phyloP scores from a whole-genome alignment of 2,113 vertebrate species.

The Rhabdornis inornatus region DNA sequence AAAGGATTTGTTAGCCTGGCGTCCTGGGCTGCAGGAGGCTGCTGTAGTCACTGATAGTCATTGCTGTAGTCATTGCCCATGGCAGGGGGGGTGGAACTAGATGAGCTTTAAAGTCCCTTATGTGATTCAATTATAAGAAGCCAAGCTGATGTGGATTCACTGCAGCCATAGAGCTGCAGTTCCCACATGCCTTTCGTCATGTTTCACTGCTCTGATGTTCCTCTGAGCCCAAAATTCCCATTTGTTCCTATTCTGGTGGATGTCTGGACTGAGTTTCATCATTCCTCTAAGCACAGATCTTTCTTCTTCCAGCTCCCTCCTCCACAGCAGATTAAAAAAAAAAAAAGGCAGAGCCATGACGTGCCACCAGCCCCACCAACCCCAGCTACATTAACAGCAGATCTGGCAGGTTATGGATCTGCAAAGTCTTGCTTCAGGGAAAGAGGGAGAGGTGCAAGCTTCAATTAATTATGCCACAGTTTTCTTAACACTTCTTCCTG shows the following conservation, averaged over 20 bases:
- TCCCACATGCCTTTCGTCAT: neutral
- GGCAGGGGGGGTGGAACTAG: neutral
- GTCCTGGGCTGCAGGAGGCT: neutral
- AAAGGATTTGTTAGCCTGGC: neutral
- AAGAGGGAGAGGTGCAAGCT: neutral
- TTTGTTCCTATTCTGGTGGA: neutral
- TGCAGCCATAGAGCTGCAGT: accelerated
- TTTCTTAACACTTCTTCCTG: constrained; percentile 52
- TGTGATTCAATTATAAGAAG: neutral
- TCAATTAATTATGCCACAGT: constrained; percentile 46
- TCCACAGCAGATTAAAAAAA: neutral
- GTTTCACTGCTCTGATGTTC: neutral
- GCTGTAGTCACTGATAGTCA: neutral
- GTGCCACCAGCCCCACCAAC: neutral
- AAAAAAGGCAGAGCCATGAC: accelerated
- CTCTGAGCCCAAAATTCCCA: neutral
- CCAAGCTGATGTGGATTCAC: no score
- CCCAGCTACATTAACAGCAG: neutral
- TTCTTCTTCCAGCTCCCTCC: neutral
- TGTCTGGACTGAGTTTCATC: neutral
- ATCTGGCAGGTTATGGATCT: constrained; percentile 14
- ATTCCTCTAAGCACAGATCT: neutral
- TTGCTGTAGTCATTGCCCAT: neutral
- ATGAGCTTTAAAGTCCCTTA: neutral
- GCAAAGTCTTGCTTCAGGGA: neutral